Conservation (phyloP, 53 echinoderm and acorn worm genomes). For the Holothuria scabra region DNA sequence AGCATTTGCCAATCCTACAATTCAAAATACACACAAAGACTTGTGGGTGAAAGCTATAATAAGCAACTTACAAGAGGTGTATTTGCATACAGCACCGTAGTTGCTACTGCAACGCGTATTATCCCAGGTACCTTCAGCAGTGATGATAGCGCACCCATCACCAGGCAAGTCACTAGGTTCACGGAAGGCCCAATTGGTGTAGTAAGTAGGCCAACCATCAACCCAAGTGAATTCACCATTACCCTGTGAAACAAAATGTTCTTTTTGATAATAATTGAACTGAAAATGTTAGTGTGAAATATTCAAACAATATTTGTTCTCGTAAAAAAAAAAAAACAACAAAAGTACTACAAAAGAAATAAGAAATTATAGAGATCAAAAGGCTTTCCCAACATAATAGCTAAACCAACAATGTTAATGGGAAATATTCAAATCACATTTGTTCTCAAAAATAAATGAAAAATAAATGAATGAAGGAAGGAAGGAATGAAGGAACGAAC, state of each 20-base stretch:
- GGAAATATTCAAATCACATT: too few relatives aligned
- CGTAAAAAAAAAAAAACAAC: too few relatives aligned
- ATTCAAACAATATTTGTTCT: neutral
- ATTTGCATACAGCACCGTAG: slow-evolving; percentile 72
- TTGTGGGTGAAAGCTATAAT: too few relatives aligned
- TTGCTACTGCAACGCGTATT: slow-evolving; percentile 58
- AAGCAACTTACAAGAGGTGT: slow-evolving; percentile 58
- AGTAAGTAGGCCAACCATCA: slow-evolving; percentile 72
- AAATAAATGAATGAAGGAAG: too few relatives aligned
- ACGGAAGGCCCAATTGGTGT: slow-evolving; percentile 69
- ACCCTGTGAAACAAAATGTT: slow-evolving; percentile 26
- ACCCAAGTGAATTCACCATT: slow-evolving; percentile 71
- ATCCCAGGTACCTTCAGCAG: slow-evolving; percentile 72
- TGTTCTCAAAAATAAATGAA: too few relatives aligned
- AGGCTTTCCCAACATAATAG: too few relatives aligned
- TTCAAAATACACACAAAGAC: too few relatives aligned
- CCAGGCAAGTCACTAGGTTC: slow-evolving; percentile 67
- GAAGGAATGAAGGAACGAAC: too few relatives aligned
- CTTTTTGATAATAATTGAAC: neutral
- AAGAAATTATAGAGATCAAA: too few relatives aligned
- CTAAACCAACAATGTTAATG: too few relatives aligned
- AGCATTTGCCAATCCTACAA: too few relatives aligned
- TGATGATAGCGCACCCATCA: slow-evolving; percentile 76
- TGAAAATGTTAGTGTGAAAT: neutral
- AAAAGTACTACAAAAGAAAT: too few relatives aligned